Evolutionary conservation across 2,888 invertebrate species (phyloP).

Genomic region (Polylopha cassiicola): DNA sequence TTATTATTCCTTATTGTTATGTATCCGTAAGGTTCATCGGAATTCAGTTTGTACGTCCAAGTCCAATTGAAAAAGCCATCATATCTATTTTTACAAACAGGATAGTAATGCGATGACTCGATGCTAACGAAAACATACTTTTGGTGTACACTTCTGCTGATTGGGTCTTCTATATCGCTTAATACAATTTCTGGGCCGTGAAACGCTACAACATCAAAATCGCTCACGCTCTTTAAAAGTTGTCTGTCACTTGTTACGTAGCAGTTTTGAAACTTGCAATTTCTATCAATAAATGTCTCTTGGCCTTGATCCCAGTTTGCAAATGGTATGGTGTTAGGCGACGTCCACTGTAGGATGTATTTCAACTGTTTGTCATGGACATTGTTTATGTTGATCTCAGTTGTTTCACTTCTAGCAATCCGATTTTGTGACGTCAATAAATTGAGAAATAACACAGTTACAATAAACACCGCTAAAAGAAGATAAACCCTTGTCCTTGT

Average conservation of each 20-base stretch:
- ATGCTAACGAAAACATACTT: conserved; percentile 39
- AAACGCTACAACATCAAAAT: conserved; percentile 41
- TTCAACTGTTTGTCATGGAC: conserved; percentile 24
- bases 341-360: conserved; percentile 42
- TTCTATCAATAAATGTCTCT: conserved; percentile 31
- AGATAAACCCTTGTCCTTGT: no score
- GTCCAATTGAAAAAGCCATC: conserved; percentile 49
- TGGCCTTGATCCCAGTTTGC: conserved; percentile 34
- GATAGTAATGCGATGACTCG: conserved; percentile 43
- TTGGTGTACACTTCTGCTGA: conserved; percentile 30
- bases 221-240: conserved; percentile 25
- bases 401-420: no score
- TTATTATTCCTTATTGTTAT: conserved; percentile 34
- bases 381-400: no score
- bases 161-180: conserved; percentile 24
- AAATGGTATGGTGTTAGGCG: conserved; percentile 32
- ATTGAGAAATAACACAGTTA: no score
- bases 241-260: conserved; percentile 34
- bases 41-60: conserved; percentile 47
- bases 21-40: conserved; percentile 43
- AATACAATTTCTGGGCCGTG: conserved; percentile 36
- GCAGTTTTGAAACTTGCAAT: conserved; percentile 38
- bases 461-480: no score
- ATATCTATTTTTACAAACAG: conserved; percentile 32
- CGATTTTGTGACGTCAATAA: no score